Evolutionary conservation across 2,797 vertebrate species (phyloP).

Genomic region (Platyrinchus mystaceus): DNA sequence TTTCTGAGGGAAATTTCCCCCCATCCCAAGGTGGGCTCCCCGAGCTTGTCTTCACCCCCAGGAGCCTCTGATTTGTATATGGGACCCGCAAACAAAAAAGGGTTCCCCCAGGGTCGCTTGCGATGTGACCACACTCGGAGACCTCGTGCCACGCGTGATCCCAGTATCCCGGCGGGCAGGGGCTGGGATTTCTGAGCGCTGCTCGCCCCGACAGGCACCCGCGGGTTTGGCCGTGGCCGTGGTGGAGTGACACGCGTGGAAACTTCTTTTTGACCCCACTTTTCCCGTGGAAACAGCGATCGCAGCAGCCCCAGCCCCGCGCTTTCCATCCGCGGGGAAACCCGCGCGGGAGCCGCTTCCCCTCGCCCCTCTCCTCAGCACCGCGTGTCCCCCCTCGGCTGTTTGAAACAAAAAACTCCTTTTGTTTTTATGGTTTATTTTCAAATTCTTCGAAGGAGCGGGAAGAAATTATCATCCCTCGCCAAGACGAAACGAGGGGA

Average conservation of each 20-base stretch:
- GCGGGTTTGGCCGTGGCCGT: neutral
- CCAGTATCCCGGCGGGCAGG: neutral
- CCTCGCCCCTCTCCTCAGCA: too few species aligned
- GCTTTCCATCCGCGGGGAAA: neutral
- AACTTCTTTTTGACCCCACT: neutral
- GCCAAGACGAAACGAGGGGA: neutral
- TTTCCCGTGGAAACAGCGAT: neutral
- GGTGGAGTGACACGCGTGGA: neutral
- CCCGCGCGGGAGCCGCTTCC: neutral
- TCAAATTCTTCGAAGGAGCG: neutral
- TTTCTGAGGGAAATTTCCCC: neutral
- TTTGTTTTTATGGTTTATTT: neutral
- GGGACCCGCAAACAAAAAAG: neutral
- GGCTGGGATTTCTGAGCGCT: neutral
- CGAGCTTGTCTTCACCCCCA: neutral
- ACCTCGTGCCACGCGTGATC: neutral
- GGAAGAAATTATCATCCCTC: neutral
- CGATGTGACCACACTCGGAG: neutral
- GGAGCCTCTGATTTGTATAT: rapidly evolving
- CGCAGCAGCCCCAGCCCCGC: neutral
- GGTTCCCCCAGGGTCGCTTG: rapidly evolving
- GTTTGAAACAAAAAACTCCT: neutral
- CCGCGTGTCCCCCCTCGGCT: neutral
- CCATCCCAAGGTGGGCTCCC: neutral
- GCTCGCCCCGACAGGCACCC: neutral